These are phyloP conservation scores for Athalia rosae DNA, from an alignment of 2,888 invertebrate species.

Conservation along the genomic window DNA sequence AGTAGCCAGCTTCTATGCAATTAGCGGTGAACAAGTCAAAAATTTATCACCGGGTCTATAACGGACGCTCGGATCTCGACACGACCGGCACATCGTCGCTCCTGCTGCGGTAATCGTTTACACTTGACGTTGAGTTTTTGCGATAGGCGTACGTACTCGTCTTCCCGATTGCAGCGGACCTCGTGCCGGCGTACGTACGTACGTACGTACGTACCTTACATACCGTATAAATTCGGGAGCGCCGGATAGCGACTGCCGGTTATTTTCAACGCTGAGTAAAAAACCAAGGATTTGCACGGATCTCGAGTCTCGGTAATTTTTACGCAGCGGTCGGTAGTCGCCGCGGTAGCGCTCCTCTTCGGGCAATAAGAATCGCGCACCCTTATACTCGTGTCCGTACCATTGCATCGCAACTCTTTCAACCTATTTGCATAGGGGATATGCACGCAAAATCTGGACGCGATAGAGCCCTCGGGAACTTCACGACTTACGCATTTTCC, in stretches of 20 bases:
- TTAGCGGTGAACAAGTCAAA: not conserved
- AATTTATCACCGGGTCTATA: not conserved
- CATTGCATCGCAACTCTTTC: not conserved
- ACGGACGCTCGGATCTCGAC: not conserved
- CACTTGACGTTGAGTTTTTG: constrained; percentile 39
- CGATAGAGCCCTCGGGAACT: not conserved
- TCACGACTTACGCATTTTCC: constrained; percentile 7
- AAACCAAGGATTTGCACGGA: constrained; percentile 14
- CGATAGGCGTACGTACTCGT: constrained; percentile 1
- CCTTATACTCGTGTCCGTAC: constrained; percentile 9
- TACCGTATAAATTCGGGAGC: constrained; percentile 5
- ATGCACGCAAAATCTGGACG: constrained; percentile 18
- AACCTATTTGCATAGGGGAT: constrained; percentile 30
- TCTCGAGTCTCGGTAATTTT: constrained; percentile 17
- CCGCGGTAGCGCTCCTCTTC: not conserved
- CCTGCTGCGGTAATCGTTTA: constrained; percentile 24
- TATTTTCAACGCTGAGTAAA: constrained; percentile 32
- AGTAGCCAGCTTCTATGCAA: no score
- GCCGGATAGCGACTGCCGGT: not conserved
- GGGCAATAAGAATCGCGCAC: constrained; percentile 25
- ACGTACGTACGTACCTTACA: no score
- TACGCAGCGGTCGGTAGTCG: constrained; percentile 7
- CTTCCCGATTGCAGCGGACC: not conserved
- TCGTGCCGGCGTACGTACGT: no score
- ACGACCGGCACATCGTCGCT: not conserved